Percentiles rank a stretch among this genome's conserved stretches.
Evolutionary conservation across 2,113 vertebrate genomes (phyloP).

Genomic region (Emydocephalus ijimae): DNA sequence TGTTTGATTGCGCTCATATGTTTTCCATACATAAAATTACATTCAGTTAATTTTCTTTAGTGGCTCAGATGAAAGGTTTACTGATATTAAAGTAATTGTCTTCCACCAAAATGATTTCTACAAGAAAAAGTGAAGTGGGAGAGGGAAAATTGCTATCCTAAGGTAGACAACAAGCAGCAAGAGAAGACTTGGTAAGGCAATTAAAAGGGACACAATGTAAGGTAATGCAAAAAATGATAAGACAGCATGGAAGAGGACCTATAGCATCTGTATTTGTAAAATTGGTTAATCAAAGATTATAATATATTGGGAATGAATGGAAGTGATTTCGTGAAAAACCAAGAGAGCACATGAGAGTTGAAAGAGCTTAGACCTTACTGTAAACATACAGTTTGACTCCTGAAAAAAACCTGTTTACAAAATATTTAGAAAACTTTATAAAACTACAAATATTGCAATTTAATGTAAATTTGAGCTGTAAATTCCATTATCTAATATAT

Average conservation of each 20-base stretch:
- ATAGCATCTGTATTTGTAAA: neutral
- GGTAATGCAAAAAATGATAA: too few species aligned
- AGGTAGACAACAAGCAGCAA: too few species aligned
- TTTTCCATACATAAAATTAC: too few species aligned
- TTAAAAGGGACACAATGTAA: too few species aligned
- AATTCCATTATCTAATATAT: neutral
- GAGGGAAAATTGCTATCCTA: too few species aligned
- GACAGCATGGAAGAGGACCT: too few species aligned
- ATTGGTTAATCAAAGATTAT: neutral
- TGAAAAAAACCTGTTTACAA: neutral
- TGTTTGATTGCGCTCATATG: too few species aligned
- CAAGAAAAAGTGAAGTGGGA: neutral
- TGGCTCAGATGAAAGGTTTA: neutral
- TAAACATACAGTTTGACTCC: neutral
- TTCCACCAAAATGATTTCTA: neutral
- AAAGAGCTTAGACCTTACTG: neutral
- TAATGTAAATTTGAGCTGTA: neutral
- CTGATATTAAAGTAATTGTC: neutral
- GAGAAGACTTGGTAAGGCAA: too few species aligned
- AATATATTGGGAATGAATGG: neutral
- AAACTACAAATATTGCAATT: neutral
- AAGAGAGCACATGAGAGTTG: neutral
- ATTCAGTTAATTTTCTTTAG: neutral
- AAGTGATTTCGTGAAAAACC: neutral
- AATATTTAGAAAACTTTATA: neutral